Evolutionary conservation across 2,113 vertebrate genomes (phyloP), one percentile per base, ranked within the genome.

Genomic region (Syrmaticus mikado): DNA sequence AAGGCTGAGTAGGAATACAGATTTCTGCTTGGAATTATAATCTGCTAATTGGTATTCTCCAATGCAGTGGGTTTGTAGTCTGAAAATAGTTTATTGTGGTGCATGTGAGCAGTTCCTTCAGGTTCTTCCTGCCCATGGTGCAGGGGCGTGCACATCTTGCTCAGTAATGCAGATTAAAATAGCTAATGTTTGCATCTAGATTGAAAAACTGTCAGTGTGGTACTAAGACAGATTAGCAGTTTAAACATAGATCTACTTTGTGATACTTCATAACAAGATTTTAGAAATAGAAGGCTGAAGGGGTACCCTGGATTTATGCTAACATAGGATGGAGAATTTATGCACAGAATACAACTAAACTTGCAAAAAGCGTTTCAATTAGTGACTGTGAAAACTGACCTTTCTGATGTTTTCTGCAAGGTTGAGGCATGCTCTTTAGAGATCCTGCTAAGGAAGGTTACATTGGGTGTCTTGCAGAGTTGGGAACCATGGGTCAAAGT

Each of bases 61-160:
- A 25, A 7, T 48, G 30, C 1, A 25, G 28, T 9, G 10, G 21
- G 67, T 71, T 52, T 48, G 46, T 43, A 27, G 27, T 53, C 52
- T 53, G 27, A 55, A 17, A 17, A 55, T 7, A 55, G 24, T 30
- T 55, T 17, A 30, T 27, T 30, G 30, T 61, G 48, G 17, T 27
- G 12, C 62, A 48, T 8, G 7, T 71, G 13, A 74, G 41, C 27
- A 20, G 2, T 24, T 90, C 8, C 5, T 66, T 36, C 0, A 6
- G 5, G 15, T 18, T 50, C 13, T 61, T 64, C 20, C 18, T 60
- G 38, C 3, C 3, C 5, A 9, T 2, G 0, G 19, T 57, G 3
- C n/a, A 30, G 21, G 11, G 4, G 6, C 1, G 1, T 11, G 5
- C 30, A 5, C 0, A 0, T 68, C 3, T 65, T 82, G 28, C 10